phyloP scores from a whole-genome alignment of 2,797 vertebrate species.

The Nannoperca australis region DNA sequence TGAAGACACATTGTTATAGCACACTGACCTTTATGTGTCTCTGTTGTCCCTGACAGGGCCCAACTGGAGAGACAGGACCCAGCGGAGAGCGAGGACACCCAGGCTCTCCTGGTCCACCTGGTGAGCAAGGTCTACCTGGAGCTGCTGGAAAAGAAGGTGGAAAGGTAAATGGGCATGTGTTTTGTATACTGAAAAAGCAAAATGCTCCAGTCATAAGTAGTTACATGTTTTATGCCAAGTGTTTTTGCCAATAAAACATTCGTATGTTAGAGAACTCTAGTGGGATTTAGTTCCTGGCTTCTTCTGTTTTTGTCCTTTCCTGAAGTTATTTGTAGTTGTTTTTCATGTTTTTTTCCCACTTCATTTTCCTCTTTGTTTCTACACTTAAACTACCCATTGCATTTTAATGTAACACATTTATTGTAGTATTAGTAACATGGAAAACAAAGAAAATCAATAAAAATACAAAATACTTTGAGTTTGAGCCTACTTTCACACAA shows the following conservation, averaged over 20 bases:
- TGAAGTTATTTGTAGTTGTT: background rate
- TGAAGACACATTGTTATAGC: background rate
- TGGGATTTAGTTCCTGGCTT: background rate
- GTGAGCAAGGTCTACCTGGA: constrained; percentile 97
- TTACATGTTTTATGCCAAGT: background rate
- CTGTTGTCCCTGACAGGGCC: constrained; percentile 85
- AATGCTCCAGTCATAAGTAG: background rate
- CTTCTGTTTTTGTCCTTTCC: background rate
- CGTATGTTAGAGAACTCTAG: background rate
- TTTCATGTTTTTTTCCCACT: background rate
- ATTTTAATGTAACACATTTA: background rate
- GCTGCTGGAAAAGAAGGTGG: constrained; percentile 98
- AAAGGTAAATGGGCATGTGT: constrained; percentile 88
- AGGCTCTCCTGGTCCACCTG: constrained; percentile 95
- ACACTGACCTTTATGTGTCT: background rate
- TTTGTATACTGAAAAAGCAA: background rate
- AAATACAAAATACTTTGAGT: background rate
- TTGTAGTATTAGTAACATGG: background rate
- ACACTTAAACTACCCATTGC: background rate
- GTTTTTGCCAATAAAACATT: background rate
- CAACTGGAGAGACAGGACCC: constrained; percentile 97
- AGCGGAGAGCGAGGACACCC: constrained; percentile 97
- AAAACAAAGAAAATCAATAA: background rate
- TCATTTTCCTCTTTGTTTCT: background rate
- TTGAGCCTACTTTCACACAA: background rate